Evolutionary conservation across 2,888 invertebrate genomes (phyloP), one percentile per base, ranked within the genome.

Genomic region (Tetramorium bicarinatum): DNA sequence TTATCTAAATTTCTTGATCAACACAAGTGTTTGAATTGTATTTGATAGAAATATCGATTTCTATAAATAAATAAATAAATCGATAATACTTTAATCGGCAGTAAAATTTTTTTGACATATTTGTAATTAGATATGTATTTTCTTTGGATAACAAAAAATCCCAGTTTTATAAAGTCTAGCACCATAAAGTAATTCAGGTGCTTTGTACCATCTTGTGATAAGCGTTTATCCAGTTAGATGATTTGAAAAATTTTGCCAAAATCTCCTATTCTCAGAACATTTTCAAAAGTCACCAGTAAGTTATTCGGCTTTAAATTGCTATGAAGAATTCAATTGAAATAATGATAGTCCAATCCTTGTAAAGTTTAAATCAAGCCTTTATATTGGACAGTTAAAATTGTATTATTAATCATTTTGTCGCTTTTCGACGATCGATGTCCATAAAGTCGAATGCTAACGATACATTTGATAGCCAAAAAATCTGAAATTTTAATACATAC

Each of bases 341-440:
- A 99, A 66, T 99, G 96, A 95, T 99, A 99, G 95, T 99, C 99
- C 83, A 99, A 95, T 0, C 99, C 99, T 95, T 97, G 97, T 29
- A 99, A 95, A 3, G 99, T 99, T 97, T 99, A 99, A 79, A 99
- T 96, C 94, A 99, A 0, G 99, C 96, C 95, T 99, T 99, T 80
- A 99, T 98, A 95, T 99, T 98, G 2, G 97, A 98, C 97, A 18
- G 98, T 97, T 82, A 99, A 95, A 83, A 99, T 98, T 92, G 99
- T 98, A 91, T 96, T 97, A 86, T 98, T 98, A 90, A 98, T 29
- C 29, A 29, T 2, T 29, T 97, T 90, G 98, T 97, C 89, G 99
- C 98, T 96, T 99, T n/a, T n/a, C n/a, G n/a, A n/a, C 99, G 95
- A 95, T 99, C 99, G 52, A 99, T 99, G 94, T 99, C 99, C 99